Evolutionary conservation across 2,888 invertebrate species (phyloP).

Genomic region (Agonopterix heracliana): DNA sequence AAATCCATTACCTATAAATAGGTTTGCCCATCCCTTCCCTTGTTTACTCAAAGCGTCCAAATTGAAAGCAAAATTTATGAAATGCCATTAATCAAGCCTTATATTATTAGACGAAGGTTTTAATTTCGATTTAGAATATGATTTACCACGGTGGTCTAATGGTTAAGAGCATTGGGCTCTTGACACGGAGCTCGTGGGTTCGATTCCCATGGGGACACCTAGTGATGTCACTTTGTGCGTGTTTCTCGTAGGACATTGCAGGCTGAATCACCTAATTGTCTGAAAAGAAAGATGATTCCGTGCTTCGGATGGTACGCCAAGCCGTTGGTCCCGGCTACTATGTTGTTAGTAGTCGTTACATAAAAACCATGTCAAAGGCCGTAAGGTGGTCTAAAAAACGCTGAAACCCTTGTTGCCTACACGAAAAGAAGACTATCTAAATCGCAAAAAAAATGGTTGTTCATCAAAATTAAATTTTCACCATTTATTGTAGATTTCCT

Average conservation of each 20-base stretch:
- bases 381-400: too few relatives aligned
- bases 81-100: not conserved
- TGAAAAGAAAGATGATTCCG: not conserved
- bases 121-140: not conserved
- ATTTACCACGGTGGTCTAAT: too few relatives aligned
- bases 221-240: too few relatives aligned
- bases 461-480: not conserved
- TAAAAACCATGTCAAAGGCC: too few relatives aligned
- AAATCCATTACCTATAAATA: not conserved
- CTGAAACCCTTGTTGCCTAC: too few relatives aligned
- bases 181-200: not conserved
- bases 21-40: not conserved
- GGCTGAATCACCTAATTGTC: not conserved
- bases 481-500: too few relatives aligned
- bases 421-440: too few relatives aligned
- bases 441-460: not conserved
- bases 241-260: too few relatives aligned
- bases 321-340: too few relatives aligned
- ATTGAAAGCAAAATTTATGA: not conserved
- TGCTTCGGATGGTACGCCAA: not conserved
- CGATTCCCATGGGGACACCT: not conserved
- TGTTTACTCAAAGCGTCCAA: not conserved
- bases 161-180: not conserved
- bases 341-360: too few relatives aligned
- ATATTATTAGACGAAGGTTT: not conserved